Evolutionary conservation across 2,113 vertebrate genomes (phyloP).

Genomic region (Takifugu flavidus): DNA sequence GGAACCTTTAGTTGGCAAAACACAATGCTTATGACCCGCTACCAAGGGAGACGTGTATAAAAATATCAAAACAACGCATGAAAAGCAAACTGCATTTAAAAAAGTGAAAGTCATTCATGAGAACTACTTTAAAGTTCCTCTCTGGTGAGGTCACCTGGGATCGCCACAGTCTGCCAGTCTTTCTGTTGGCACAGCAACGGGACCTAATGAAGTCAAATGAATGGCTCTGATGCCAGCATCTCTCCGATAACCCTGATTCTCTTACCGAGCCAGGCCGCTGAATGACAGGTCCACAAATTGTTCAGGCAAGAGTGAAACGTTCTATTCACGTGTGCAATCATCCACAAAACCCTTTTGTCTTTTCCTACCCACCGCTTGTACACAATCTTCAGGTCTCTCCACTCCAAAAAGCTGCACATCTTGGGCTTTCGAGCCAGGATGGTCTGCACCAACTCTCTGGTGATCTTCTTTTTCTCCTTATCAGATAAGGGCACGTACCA

Average conservation of each 20-base stretch:
- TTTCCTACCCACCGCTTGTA: slow-evolving; percentile 87
- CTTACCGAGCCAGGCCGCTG: not conserved
- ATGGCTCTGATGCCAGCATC: slow-evolving; percentile 18
- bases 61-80: too few relatives aligned
- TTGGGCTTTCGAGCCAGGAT: slow-evolving; percentile 95
- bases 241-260: slow-evolving; percentile 21
- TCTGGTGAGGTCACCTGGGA: slow-evolving; percentile 21
- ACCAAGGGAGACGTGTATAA: too few relatives aligned
- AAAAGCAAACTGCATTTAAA: too few relatives aligned
- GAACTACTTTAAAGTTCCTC: too few relatives aligned
- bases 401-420: slow-evolving; percentile 99
- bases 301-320: slow-evolving; percentile 10
- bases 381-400: slow-evolving; percentile 84
- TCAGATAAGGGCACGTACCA: slow-evolving; percentile 98
- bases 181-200: slow-evolving; percentile 64
- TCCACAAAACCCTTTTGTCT: not conserved
- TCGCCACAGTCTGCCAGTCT: slow-evolving; percentile 42
- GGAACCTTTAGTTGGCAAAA: too few relatives aligned
- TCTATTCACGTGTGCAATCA: slow-evolving; percentile 5
- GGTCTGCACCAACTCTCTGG: slow-evolving; percentile 94
- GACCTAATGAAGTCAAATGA: slow-evolving; percentile 50
- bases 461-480: slow-evolving; percentile 99
- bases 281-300: slow-evolving; percentile 16
- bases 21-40: too few relatives aligned
- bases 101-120: too few relatives aligned